Evolutionary conservation across 1,140 invertebrate species (phyloP).

Genomic region (Vanessa tameamea): DNA sequence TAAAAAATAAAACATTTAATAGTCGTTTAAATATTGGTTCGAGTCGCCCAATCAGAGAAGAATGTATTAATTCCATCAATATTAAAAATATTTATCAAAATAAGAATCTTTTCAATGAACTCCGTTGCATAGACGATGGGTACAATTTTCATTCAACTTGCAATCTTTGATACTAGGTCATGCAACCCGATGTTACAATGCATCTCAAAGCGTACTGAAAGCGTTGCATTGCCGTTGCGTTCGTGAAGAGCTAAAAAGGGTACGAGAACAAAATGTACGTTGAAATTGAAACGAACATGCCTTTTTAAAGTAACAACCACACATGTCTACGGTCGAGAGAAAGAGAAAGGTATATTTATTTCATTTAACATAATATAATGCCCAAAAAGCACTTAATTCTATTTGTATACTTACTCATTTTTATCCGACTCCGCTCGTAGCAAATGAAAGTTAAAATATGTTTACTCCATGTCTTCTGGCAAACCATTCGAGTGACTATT

Average conservation of each 20-base stretch:
- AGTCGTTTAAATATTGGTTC: background rate
- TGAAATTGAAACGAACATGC: slow-evolving; percentile 20
- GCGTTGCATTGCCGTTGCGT: slow-evolving; percentile 18
- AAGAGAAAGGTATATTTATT: background rate
- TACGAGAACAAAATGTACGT: slow-evolving; percentile 32
- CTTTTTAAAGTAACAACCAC: slow-evolving; percentile 16
- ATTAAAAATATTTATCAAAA: background rate
- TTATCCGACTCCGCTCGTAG: too few relatives aligned
- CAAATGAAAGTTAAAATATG: too few relatives aligned
- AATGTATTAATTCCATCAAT: background rate
- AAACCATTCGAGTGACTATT: too few relatives aligned
- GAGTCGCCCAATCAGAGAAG: background rate
- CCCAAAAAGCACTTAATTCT: too few relatives aligned
- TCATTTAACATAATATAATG: background rate
- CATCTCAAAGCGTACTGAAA: slow-evolving; percentile 26
- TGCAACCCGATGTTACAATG: slow-evolving; percentile 31
- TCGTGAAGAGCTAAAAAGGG: slow-evolving; percentile 38
- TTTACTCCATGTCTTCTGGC: too few relatives aligned
- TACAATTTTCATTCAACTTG: slow-evolving; percentile 14
- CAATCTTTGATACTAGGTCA: slow-evolving; percentile 34
- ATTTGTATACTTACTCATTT: too few relatives aligned
- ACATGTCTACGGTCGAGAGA: background rate
- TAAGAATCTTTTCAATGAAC: background rate
- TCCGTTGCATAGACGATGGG: background rate
- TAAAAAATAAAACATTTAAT: background rate